phyloP scores from a whole-genome alignment of 2,797 vertebrate genomes.

The Hozukius guyotensis region DNA sequence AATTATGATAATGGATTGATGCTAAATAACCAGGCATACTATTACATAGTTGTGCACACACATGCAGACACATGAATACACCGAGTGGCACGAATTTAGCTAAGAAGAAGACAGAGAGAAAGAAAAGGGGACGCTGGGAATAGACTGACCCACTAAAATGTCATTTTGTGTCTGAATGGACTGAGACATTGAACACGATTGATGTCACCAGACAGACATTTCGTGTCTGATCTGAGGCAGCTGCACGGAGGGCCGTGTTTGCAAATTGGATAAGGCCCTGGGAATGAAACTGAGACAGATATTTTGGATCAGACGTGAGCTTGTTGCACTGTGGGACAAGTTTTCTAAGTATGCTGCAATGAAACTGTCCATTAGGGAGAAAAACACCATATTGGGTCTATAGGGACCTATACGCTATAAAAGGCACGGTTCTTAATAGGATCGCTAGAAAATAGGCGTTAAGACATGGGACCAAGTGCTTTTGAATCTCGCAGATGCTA shows the following conservation, averaged over 20 bases:
- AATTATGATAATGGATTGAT: conserved; percentile 52
- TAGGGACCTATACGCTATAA: not conserved
- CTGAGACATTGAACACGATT: conserved; percentile 30
- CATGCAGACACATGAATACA: not conserved
- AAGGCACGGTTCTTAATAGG: conserved; percentile 7
- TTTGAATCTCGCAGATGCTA: not conserved
- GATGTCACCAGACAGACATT: conserved; percentile 40
- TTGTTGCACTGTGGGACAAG: conserved; percentile 19
- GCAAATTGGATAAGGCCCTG: conserved; percentile 39
- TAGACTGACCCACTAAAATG: conserved; percentile 33
- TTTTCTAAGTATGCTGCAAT: conserved; percentile 5
- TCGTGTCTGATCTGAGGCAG: conserved; percentile 39
- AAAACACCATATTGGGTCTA: not conserved
- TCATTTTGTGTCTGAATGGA: conserved; percentile 39
- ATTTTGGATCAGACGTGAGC: conserved; percentile 20
- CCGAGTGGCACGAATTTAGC: not conserved
- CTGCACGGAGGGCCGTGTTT: conserved; percentile 17
- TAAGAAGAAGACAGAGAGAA: not conserved
- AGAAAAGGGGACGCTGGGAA: conserved; percentile 10
- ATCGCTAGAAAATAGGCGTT: not conserved
- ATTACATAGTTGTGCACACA: not conserved
- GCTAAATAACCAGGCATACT: conserved; percentile 26
- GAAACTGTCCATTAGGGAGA: conserved; percentile 21
- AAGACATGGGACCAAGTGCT: conserved; percentile 4
- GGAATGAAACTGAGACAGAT: conserved; percentile 33